These are phyloP conservation scores for Camponotus fellah DNA, from an alignment of 2,888 invertebrate species.

Conservation along the genomic window DNA sequence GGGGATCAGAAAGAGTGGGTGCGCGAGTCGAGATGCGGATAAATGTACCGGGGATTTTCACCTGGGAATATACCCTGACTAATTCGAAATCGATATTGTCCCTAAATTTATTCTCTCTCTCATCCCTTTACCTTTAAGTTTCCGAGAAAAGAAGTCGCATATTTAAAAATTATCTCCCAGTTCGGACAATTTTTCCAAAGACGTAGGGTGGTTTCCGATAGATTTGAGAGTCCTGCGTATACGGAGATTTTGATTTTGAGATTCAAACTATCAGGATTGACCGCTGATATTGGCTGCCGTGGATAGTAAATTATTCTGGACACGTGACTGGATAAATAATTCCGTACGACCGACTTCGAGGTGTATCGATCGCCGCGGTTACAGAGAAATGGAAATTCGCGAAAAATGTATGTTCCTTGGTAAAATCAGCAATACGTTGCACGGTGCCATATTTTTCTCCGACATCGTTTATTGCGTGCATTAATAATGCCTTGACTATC, in stretches of 20 bases:
- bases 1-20: not conserved
- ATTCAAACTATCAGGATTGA: slow-evolving; percentile 42
- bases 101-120: not conserved
- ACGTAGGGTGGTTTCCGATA: not conserved
- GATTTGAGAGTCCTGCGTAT: not conserved
- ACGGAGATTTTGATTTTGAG: slow-evolving; percentile 32
- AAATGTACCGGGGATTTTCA: not conserved
- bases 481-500: slow-evolving; percentile 42
- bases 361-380: slow-evolving; percentile 39
- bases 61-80: not conserved
- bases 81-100: slow-evolving; percentile 52
- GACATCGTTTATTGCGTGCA: slow-evolving; percentile 53
- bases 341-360: slow-evolving; percentile 43
- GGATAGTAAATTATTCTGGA: slow-evolving; percentile 38
- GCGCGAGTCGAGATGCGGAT: not conserved
- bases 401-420: slow-evolving; percentile 46
- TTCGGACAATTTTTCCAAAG: not conserved
- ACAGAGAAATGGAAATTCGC: slow-evolving; percentile 49
- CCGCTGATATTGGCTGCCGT: slow-evolving; percentile 29
- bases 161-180: not conserved
- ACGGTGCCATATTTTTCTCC: slow-evolving; percentile 40
- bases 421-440: slow-evolving; percentile 51
- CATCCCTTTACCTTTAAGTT: not conserved
- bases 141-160: not conserved
- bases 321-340: slow-evolving; percentile 52